Evolutionary conservation across 2,797 vertebrate genomes (phyloP).

Genomic region (Clamator glandarius): DNA sequence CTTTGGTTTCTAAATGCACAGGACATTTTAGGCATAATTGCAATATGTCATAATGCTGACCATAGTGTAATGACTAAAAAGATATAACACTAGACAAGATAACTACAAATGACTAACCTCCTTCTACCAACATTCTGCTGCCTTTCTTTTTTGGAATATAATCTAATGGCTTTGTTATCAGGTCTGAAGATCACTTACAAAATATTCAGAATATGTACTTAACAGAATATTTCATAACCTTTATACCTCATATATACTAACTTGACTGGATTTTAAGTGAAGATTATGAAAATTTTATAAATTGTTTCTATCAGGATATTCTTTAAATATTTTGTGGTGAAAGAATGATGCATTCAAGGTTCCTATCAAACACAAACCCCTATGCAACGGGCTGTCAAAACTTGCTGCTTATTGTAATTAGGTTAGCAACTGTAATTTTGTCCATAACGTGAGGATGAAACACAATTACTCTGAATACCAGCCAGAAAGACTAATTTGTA

Average conservation of each 20-base stretch:
- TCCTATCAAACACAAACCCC: slow-evolving; percentile 58
- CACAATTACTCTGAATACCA: slow-evolving; percentile 28
- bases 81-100: not conserved
- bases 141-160: not conserved
- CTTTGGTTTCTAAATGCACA: not conserved
- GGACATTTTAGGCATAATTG: not conserved
- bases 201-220: not conserved
- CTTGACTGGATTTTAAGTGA: not conserved
- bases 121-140: not conserved
- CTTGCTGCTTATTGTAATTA: slow-evolving; percentile 67
- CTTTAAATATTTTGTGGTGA: slow-evolving; percentile 48
- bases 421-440: slow-evolving; percentile 54
- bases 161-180: not conserved
- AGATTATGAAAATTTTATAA: slow-evolving; percentile 22
- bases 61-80: not conserved
- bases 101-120: not conserved
- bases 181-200: not conserved
- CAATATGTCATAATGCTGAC: not conserved
- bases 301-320: slow-evolving; percentile 15
- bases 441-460: slow-evolving; percentile 26
- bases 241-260: not conserved
- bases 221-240: not conserved
- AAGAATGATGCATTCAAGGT: slow-evolving; percentile 25
- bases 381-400: slow-evolving; percentile 56
- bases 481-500: slow-evolving; percentile 42